These are phyloP conservation scores for Pterocles gutturalis DNA, from an alignment of 2,113 vertebrate species.

Conservation along the genomic window DNA sequence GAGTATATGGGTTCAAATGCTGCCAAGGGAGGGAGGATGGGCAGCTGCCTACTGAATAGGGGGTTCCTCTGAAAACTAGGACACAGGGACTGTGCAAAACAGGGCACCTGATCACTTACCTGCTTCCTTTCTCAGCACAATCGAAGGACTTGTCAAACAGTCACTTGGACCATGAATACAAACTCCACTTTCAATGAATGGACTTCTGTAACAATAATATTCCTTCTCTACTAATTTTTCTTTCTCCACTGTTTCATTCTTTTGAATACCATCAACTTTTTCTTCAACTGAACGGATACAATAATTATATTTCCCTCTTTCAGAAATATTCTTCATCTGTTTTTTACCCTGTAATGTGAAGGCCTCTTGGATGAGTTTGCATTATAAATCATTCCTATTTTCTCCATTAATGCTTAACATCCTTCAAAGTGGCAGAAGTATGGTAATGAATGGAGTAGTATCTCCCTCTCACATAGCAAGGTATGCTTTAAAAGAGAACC, in stretches of 20 bases:
- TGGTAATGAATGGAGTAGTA: neutral
- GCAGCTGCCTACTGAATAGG: neutral
- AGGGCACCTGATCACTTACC: rapidly evolving
- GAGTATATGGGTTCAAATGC: neutral
- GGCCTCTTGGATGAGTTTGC: neutral
- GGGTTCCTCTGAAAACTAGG: neutral
- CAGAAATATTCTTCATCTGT: neutral
- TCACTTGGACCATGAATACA: neutral
- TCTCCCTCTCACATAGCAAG: neutral
- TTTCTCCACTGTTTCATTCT: neutral
- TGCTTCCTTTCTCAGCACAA: neutral
- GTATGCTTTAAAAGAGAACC: neutral
- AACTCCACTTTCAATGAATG: neutral
- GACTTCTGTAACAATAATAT: neutral
- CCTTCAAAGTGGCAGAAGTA: neutral
- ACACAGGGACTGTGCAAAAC: neutral
- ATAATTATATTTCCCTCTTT: neutral
- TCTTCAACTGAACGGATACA: neutral
- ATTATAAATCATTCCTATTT: neutral
- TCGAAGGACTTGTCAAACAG: neutral
- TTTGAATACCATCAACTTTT: neutral
- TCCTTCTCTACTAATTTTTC: neutral
- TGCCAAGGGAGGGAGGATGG: neutral
- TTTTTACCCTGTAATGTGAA: neutral
- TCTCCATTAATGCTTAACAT: neutral